Base-by-base conservation (phyloP, 2,888 invertebrate species). In the Andrena praecox region DNA sequence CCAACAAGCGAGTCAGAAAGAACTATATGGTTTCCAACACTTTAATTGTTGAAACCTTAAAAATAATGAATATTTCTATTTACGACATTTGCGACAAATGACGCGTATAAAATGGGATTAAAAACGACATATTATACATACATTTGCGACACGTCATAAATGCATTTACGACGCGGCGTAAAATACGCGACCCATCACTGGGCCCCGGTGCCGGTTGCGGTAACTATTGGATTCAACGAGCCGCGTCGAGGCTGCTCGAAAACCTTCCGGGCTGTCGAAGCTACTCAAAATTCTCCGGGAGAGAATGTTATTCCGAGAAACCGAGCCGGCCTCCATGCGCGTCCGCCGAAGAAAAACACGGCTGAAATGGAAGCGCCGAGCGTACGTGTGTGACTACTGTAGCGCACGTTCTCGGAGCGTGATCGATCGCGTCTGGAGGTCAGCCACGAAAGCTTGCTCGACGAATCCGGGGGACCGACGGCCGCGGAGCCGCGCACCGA, bases 361-460 rank as follows among this genome's bases (percentile, higher is more conserved):
- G 12, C 27, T 8, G 31, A 31, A 50, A 63, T 16, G 1, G 29
- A 33, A 27, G n/a, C 24, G 33, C 8, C 8, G 24, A 29, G 48
- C 12, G 6, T 50, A n/a, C 42, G 54, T 16, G 10, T 5, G 12
- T 2, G 1, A 31, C 24, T 8, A 7, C n/a, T 6, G 24, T 16
- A 1, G 4, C 27, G 42, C 63, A 33, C 35, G 64, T 35, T 50
- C 52, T 2, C 33, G 12, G 56, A 1, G 56, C 50, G 62, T 12
- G 63, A 85, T 85, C 78, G 85, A 85, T 85, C 81, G 72, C 24
- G 79, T 80, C 77, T 76, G 70, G 79, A 80, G 77, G 77, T 73
- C 73, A 80, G 31, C 77, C 54, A 77, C 74, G 72, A 77, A 72
- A 84, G 77, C 52, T 71, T 42, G 54, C 71, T 50, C 42, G 68